Evolutionary conservation across 2,113 vertebrate species (phyloP).

Genomic region (Eclectus roratus): DNA sequence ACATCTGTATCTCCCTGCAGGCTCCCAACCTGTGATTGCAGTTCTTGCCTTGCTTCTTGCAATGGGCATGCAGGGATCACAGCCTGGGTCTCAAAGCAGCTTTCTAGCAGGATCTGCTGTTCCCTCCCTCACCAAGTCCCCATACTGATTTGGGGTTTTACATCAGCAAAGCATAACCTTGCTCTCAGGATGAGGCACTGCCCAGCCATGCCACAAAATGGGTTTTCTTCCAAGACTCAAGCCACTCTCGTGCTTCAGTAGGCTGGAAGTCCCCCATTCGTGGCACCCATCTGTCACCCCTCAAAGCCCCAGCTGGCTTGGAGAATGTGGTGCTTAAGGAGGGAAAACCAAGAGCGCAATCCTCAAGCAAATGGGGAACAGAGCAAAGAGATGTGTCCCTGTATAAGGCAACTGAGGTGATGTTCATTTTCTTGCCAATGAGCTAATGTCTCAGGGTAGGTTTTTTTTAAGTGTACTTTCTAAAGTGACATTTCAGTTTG

Average conservation of each 20-base stretch:
- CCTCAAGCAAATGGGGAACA: neutral
- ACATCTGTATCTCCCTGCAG: neutral
- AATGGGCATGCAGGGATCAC: neutral
- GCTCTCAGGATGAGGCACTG: neutral
- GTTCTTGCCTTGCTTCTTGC: neutral
- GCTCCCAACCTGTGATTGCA: neutral
- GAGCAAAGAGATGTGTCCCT: neutral
- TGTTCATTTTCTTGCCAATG: slow-evolving; percentile 2
- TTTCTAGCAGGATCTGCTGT: neutral
- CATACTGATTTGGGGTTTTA: neutral
- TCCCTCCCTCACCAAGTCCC: neutral
- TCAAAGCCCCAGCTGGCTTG: neutral
- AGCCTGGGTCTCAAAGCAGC: neutral
- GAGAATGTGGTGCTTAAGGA: neutral
- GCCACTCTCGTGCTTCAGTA: neutral
- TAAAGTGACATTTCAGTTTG: slow-evolving; percentile 7
- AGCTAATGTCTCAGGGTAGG: neutral
- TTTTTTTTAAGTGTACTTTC: neutral
- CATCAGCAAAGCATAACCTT: neutral
- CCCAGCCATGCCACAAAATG: neutral
- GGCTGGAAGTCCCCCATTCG: neutral
- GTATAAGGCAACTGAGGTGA: slow-evolving; percentile 13
- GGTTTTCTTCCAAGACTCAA: neutral
- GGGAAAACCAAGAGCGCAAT: neutral
- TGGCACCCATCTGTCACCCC: neutral